Percentiles rank a stretch among this genome's conserved stretches.
Evolutionary conservation across 2,113 vertebrate species (phyloP).

Genomic region (Tyrannus savana): DNA sequence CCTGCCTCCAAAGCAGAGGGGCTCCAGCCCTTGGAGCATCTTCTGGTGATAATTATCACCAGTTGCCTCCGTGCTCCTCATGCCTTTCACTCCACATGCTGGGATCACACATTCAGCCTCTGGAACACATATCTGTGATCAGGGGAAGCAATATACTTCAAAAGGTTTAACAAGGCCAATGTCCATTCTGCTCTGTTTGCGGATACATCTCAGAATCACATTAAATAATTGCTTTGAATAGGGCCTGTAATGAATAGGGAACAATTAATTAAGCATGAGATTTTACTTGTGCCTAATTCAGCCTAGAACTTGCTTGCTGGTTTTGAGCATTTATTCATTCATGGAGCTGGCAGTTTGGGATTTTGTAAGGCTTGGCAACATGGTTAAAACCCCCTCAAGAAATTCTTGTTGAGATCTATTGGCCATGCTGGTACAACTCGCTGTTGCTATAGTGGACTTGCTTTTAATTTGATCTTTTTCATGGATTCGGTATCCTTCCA

Average conservation of each 20-base stretch:
- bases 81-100: not conserved
- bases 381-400: not conserved
- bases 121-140: not conserved
- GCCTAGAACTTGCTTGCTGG: not conserved
- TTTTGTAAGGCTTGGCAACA: not conserved
- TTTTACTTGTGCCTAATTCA: not conserved
- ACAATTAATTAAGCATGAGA: not conserved
- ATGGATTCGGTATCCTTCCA: conserved; percentile 29
- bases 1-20: not conserved
- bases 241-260: not conserved
- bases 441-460: conserved; percentile 10
- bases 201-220: not conserved
- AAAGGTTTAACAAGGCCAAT: not conserved
- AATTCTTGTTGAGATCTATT: conserved; percentile 35
- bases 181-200: accelerated
- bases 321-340: not conserved
- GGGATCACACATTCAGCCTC: not conserved
- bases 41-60: not conserved
- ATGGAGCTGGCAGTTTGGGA: not conserved
- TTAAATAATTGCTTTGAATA: not conserved
- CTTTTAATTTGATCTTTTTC: conserved; percentile 43
- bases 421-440: not conserved
- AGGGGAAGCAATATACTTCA: not conserved
- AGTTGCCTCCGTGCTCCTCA: accelerated
- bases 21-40: not conserved